Evolutionary conservation across 1,140 invertebrate genomes (phyloP), one percentile per base, ranked within the genome.

Genomic region (Theocolax elegans): DNA sequence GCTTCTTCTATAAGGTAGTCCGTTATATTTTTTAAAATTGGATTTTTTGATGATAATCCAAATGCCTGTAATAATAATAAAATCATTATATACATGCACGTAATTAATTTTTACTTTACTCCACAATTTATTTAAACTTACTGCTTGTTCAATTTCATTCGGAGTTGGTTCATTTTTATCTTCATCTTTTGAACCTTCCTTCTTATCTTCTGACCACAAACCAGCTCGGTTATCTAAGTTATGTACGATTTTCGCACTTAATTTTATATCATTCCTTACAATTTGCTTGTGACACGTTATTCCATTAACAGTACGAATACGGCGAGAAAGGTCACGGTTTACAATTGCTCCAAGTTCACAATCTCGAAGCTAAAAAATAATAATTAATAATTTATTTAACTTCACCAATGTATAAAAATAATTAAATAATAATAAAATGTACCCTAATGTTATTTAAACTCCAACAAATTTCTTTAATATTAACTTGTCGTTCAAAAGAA

Each of bases 401-500:
- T 71, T 72, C 46, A 59, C 23, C 15, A 29, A 59, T 25, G 38
- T 65, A 15, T 49, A 19, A 23, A n/a, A 53, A 21, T 63, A 56
- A 62, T 25, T 65, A 44, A 75, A 66, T 58, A 56, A 60, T 9
- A 27, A 31, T 19, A 3, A 56, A 46, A 81, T 83, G 86, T 85
- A 96, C 93, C 76, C 95, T 86, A 71, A 98, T 96, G 77, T 97
- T 98, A 80, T 99, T 99, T 10, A 99, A 88, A 83, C 95, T 97
- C 97, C 97, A 99, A 83, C 98, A 99, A 68, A 99, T 99, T 83
- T 99, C 97, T 83, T 99, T 99, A 70, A 99, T 99, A 81, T 99
- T 99, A 8, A 99, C 97, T 80, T 97, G 92, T 42, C 96, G 87
- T 75, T 96, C 93, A 85, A 99, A 99, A 1, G 98, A 99, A 4